Evolutionary conservation across 2,888 invertebrate species (phyloP).

Genomic region (Apeira syringaria): DNA sequence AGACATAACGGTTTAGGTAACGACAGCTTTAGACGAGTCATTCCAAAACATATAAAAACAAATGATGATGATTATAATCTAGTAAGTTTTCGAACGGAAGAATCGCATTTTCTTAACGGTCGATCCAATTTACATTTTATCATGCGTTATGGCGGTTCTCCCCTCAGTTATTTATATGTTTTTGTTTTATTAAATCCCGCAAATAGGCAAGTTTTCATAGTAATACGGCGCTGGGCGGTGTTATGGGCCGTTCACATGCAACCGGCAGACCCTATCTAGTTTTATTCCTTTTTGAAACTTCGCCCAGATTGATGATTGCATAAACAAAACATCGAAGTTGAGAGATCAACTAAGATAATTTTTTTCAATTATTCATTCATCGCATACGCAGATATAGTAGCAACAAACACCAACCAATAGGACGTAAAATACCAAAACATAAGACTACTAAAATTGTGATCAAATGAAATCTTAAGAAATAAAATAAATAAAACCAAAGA

Average conservation of each 20-base stretch:
- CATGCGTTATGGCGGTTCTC: constrained; percentile 48
- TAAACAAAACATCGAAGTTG: constrained; percentile 2
- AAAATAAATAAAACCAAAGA: too few relatives aligned
- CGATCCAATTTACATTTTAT: constrained; percentile 50
- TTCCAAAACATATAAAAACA: constrained; percentile 20
- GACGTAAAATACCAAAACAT: too few relatives aligned
- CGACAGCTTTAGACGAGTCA: too few relatives aligned
- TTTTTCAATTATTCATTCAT: too few relatives aligned
- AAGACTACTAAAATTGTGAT: too few relatives aligned
- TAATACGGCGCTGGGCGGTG: constrained; percentile 56
- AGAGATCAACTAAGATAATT: too few relatives aligned
- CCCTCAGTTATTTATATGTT: constrained; percentile 52
- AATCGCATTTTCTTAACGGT: constrained; percentile 36
- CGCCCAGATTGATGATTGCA: constrained; percentile 23
- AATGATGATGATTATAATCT: constrained; percentile 11
- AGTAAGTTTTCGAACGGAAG: constrained; percentile 16
- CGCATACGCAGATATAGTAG: too few relatives aligned
- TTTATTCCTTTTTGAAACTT: constrained; percentile 30
- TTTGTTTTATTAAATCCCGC: constrained; percentile 65
- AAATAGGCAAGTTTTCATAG: constrained; percentile 71
- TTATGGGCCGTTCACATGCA: constrained; percentile 78
- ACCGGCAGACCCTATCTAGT: constrained; percentile 40
- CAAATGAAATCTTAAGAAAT: too few relatives aligned
- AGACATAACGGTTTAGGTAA: too few relatives aligned
- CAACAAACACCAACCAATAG: too few relatives aligned